These are phyloP conservation scores for Aphrophora alni DNA, from an alignment of 2,888 invertebrate species.

Conservation along the genomic window DNA sequence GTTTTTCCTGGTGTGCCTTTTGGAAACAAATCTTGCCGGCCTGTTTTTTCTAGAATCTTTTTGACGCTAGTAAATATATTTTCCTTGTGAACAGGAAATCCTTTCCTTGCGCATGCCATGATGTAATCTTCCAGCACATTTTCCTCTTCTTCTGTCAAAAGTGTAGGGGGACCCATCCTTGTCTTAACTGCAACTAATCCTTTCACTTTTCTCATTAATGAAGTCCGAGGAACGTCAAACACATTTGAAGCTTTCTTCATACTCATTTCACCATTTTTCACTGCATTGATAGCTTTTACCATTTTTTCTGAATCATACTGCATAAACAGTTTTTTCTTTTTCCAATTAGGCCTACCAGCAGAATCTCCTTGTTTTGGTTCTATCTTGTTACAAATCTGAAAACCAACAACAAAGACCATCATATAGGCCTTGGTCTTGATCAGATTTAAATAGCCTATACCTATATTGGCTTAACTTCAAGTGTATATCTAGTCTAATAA, in stretches of 20 bases:
- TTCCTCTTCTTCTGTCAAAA: constrained; percentile 2
- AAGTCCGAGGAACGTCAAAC: constrained; percentile 16
- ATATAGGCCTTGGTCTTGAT: too few relatives aligned
- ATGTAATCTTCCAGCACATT: not conserved
- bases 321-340: too few relatives aligned
- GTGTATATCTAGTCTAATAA: too few relatives aligned
- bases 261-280: not conserved
- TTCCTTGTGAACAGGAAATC: not conserved
- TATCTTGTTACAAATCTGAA: too few relatives aligned
- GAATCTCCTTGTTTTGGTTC: not conserved
- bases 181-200: constrained; percentile 10
- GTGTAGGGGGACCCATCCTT: constrained; percentile 9
- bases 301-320: too few relatives aligned
- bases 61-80: constrained; percentile 3
- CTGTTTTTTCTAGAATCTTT: constrained; percentile 1
- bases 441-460: too few relatives aligned
- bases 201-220: constrained; percentile 6
- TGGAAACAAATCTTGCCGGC: not conserved
- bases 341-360: not conserved
- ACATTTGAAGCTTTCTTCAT: constrained; percentile 12
- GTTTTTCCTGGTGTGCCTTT: not conserved
- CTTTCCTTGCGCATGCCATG: not conserved
- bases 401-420: too few relatives aligned
- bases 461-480: too few relatives aligned
- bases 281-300: constrained; percentile 7